A percentile compares a stretch with the other conserved stretches of the same genome.
These are phyloP conservation scores for Gila robusta DNA, from an alignment of 2,797 vertebrate species.

Conservation along the genomic window DNA sequence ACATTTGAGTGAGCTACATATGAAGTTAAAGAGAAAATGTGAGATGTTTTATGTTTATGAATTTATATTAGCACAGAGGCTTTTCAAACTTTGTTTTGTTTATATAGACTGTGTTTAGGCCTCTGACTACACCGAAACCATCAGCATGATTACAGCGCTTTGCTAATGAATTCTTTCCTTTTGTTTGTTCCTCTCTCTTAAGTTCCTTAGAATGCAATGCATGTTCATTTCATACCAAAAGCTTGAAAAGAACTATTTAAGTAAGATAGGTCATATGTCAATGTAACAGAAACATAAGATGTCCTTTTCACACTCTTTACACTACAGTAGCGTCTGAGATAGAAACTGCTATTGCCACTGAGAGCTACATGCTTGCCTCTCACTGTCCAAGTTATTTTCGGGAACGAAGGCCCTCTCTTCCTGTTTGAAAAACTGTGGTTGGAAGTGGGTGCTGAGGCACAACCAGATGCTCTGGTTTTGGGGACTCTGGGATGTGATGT, in stretches of 20 bases:
- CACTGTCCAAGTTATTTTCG: conserved; percentile 49
- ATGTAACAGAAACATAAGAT: conserved; percentile 18
- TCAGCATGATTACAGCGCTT: conserved; percentile 38
- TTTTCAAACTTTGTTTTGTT: conserved; percentile 50
- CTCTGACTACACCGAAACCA: conserved; percentile 30
- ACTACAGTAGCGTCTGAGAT: conserved; percentile 19
- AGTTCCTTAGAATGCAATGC: conserved; percentile 21
- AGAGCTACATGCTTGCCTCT: conserved; percentile 37
- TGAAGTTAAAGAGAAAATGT: conserved; percentile 35
- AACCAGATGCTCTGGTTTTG: conserved; percentile 46
- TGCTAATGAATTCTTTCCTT: conserved; percentile 18
- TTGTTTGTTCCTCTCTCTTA: conserved; percentile 13
- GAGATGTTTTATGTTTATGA: conserved; percentile 38
- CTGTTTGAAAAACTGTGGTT: conserved; percentile 63
- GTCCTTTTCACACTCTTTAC: conserved; percentile 39
- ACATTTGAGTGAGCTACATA: conserved; percentile 28
- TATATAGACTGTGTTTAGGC: conserved; percentile 51
- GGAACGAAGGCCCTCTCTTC: conserved; percentile 41
- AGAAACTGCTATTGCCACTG: conserved; percentile 49
- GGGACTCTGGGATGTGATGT: conserved; percentile 25
- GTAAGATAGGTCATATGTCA: background rate
- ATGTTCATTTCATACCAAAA: conserved; percentile 5
- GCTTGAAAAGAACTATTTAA: conserved; percentile 3
- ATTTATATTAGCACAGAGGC: conserved; percentile 21
- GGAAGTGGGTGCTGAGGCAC: conserved; percentile 56